phyloP scores from a whole-genome alignment of 1,140 invertebrate genomes.

The Phymorhynchus buccinoides region DNA sequence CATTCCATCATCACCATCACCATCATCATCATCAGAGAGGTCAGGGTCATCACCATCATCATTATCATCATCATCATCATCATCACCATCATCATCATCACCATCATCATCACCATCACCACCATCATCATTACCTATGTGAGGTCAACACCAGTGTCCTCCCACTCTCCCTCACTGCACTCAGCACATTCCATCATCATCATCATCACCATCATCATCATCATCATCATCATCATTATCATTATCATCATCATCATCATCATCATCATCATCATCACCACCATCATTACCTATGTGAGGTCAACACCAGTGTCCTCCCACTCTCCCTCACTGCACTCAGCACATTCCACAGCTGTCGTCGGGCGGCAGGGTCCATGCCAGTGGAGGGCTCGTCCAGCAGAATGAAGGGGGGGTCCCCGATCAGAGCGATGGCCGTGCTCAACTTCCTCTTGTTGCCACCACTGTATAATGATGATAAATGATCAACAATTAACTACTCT shows the following conservation, averaged over 20 bases:
- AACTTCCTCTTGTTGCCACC: conserved; percentile 94
- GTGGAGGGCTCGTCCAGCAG: conserved; percentile 75
- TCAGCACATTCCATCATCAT: no score
- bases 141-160: conserved; percentile 69
- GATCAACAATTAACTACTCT: no score
- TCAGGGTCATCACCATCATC: no score
- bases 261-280: no score
- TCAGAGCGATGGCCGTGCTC: conserved; percentile 91
- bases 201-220: no score
- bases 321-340: conserved; percentile 66
- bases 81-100: no score
- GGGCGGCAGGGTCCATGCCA: conserved; percentile 74
- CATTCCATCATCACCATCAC: conserved; percentile 63
- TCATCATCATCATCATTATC: no score
- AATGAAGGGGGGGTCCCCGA: conserved; percentile 75
- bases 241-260: no score
- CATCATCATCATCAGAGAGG: no score
- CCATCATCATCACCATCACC: no score
- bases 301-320: conserved; percentile 68
- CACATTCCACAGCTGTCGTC: conserved; percentile 74
- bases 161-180: conserved; percentile 67
- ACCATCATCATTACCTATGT: conserved; percentile 71
- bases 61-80: no score
- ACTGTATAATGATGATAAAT: no score
- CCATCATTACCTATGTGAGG: conserved; percentile 73